A percentile compares a stretch with the other conserved stretches of the same genome.
Conservation (phyloP, 2,888 invertebrate species). For the Nezara viridula region DNA sequence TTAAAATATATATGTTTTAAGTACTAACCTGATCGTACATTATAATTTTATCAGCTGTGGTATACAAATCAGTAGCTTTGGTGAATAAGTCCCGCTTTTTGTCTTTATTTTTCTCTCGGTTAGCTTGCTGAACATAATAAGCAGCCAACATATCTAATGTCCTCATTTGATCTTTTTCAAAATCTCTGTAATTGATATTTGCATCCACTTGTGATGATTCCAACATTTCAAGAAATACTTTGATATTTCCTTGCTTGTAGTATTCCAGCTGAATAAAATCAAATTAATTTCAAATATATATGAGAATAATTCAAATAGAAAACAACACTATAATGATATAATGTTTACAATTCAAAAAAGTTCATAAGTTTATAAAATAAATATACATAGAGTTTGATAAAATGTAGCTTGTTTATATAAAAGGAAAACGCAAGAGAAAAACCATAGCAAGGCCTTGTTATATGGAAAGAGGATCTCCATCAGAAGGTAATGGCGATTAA, state of each 20-base stretch:
- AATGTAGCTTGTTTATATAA: no score
- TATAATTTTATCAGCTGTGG: conserved; percentile 98
- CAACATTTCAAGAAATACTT: conserved; percentile 94
- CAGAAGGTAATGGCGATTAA: no score
- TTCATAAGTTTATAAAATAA: no score
- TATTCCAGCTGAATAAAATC: conserved; percentile 84
- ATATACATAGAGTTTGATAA: not conserved
- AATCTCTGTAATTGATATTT: conserved; percentile 88
- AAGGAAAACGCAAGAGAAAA: no score
- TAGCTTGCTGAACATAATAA: conserved; percentile 96
- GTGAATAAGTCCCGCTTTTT: conserved; percentile 94
- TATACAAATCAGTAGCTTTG: conserved; percentile 97
- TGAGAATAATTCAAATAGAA: not conserved
- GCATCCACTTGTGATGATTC: conserved; percentile 90
- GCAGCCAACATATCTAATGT: conserved; percentile 98
- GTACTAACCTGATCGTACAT: conserved; percentile 95
- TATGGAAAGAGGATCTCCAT: no score
- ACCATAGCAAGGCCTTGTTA: no score
- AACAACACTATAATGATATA: not conserved
- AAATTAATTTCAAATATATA: conserved; percentile 3
- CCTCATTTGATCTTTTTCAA: conserved; percentile 97
- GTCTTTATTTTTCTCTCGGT: conserved; percentile 94
- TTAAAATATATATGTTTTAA: not conserved
- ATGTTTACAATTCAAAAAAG: not conserved
- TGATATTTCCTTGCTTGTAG: conserved; percentile 92